Conservation (phyloP, 2,797 vertebrate species). For the Aeoliscus strigatus region DNA sequence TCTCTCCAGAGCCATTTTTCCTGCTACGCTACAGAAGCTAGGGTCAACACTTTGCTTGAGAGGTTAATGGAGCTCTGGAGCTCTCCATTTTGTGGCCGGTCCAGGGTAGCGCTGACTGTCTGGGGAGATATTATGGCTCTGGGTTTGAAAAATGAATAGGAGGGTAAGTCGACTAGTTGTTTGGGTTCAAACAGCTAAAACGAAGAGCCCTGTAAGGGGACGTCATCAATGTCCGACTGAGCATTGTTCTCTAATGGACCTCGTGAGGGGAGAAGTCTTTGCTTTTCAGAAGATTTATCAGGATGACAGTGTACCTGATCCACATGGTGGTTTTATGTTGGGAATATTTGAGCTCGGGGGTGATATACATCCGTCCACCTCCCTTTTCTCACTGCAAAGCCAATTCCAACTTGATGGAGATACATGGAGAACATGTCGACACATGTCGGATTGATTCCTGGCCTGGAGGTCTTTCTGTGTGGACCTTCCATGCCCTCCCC, state of each 20-base stretch:
- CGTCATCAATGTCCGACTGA: conserved; percentile 51
- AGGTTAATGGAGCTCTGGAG: conserved; percentile 67
- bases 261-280: conserved; percentile 28
- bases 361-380: no score
- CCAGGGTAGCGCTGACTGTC: conserved; percentile 48
- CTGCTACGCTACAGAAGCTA: conserved; percentile 48
- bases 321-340: no score
- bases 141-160: conserved; percentile 65
- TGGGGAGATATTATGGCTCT: conserved; percentile 68
- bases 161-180: conserved; percentile 48
- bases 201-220: conserved; percentile 56
- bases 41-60: conserved; percentile 57
- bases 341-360: no score
- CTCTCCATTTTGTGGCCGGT: conserved; percentile 49
- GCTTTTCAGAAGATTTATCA: conserved; percentile 59
- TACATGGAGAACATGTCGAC: no score
- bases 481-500: no score
- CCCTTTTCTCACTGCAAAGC: no score
- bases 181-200: conserved; percentile 55
- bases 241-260: conserved; percentile 62
- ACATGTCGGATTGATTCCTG: no score
- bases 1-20: conserved; percentile 48
- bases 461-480: no score
- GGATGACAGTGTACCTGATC: conserved; percentile 33
- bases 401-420: no score